Conservation (phyloP, 2,797 vertebrate species). For the Vespertilio murinus region DNA sequence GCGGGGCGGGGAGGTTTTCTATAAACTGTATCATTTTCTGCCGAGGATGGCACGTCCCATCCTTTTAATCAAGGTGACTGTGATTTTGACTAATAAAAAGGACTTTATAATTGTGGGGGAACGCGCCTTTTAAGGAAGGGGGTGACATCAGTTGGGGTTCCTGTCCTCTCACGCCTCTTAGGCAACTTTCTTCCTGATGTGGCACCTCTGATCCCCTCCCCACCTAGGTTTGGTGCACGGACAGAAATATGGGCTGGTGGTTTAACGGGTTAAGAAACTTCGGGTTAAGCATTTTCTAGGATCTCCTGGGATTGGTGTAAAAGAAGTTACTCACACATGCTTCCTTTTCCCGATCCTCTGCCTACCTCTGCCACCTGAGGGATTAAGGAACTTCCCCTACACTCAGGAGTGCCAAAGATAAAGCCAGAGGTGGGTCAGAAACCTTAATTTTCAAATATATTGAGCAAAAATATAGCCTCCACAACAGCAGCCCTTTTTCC, state of each 20-base stretch:
- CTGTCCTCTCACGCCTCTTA: background rate
- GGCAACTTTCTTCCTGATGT: background rate
- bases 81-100: slow-evolving; percentile 82
- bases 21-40: slow-evolving; percentile 79
- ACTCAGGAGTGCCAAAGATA: background rate
- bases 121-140: slow-evolving; percentile 62
- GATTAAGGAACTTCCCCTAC: background rate
- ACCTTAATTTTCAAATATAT: slow-evolving; percentile 68
- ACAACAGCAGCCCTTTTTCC: slow-evolving; percentile 2
- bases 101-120: slow-evolving; percentile 78
- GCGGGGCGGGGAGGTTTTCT: slow-evolving; percentile 72
- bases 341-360: background rate
- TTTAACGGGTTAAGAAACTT: background rate
- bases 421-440: slow-evolving; percentile 41
- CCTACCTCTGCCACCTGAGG: background rate
- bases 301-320: background rate
- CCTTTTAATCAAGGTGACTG: slow-evolving; percentile 80
- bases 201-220: background rate
- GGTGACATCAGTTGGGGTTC: background rate
- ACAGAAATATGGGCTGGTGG: background rate
- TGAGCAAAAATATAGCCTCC: background rate
- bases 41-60: slow-evolving; percentile 70
- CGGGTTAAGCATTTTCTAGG: background rate
- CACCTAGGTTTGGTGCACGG: background rate
- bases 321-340: background rate